Percentiles rank a stretch among this genome's conserved stretches.
phyloP scores from a whole-genome alignment of 2,113 vertebrate species.

The Machaerirhynchus nigripectus region DNA sequence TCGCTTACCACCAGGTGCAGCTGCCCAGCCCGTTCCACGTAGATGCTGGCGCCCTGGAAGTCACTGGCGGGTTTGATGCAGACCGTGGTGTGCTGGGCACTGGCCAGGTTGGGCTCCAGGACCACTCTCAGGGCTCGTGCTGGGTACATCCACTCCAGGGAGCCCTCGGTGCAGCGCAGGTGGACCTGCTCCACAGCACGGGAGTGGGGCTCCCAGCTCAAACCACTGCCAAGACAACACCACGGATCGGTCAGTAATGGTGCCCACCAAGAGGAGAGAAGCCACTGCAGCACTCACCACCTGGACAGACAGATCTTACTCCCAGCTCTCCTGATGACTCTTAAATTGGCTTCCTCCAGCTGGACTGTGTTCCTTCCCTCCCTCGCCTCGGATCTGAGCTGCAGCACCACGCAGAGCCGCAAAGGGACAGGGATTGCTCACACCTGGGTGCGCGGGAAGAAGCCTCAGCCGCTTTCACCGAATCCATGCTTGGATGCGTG shows the following conservation, averaged over 20 bases:
- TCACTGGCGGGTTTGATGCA: constrained; percentile 75
- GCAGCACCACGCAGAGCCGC: neutral
- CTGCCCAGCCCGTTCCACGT: constrained; percentile 65
- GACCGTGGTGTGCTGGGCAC: constrained; percentile 24
- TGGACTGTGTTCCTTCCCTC: too few relatives aligned
- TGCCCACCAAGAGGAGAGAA: neutral
- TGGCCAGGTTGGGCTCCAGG: constrained; percentile 75
- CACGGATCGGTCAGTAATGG: accelerated
- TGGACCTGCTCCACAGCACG: constrained; percentile 76
- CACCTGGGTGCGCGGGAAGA: neutral
- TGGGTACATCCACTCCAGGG: constrained; percentile 78
- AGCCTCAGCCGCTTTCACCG: neutral
- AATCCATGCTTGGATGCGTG: neutral
- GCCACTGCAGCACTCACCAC: accelerated
- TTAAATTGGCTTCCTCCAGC: too few relatives aligned
- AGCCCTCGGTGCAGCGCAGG: constrained; percentile 76
- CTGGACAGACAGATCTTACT: neutral
- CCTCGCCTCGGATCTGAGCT: neutral
- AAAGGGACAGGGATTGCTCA: neutral
- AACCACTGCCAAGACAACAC: constrained; percentile 54
- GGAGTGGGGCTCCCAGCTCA: constrained; percentile 56
- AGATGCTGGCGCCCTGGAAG: constrained; percentile 73
- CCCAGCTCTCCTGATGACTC: neutral
- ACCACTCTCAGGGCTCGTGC: constrained; percentile 71
- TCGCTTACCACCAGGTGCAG: constrained; percentile 70